phyloP scores from a whole-genome alignment of 2,797 vertebrate genomes.

The Acanthornis magna region DNA sequence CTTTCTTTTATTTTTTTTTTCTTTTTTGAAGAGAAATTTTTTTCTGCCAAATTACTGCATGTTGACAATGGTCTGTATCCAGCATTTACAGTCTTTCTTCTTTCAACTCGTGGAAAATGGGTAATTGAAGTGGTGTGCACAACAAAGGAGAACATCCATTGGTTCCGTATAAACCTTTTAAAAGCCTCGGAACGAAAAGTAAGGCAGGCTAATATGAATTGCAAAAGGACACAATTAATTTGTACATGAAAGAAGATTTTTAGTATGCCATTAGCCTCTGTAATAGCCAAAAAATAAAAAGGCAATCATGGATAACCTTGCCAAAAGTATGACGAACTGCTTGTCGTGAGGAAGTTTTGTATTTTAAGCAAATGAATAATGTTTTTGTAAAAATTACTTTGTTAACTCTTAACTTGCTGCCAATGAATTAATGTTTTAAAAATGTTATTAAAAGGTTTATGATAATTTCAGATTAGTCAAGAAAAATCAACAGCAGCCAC shows the following conservation, averaged over 20 bases:
- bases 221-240: slow-evolving; percentile 78
- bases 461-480: background rate
- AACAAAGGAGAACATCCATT: slow-evolving; percentile 68
- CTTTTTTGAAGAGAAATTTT: background rate
- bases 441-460: background rate
- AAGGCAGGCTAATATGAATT: slow-evolving; percentile 66
- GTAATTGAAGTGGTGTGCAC: slow-evolving; percentile 62
- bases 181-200: slow-evolving; percentile 63
- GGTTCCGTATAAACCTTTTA: slow-evolving; percentile 68
- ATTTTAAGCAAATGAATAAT: slow-evolving; percentile 4
- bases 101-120: slow-evolving; percentile 20
- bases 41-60: slow-evolving; percentile 12
- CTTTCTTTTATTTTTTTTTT: too few relatives aligned
- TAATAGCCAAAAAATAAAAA: slow-evolving; percentile 67
- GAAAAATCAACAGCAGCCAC: background rate
- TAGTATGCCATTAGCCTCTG: slow-evolving; percentile 76
- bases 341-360: slow-evolving; percentile 36
- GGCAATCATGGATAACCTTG: slow-evolving; percentile 67
- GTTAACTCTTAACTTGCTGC: slow-evolving; percentile 39
- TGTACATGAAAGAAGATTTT: slow-evolving; percentile 73
- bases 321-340: slow-evolving; percentile 57
- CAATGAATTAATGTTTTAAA: slow-evolving; percentile 7
- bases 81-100: background rate
- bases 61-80: slow-evolving; percentile 23
- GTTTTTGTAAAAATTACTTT: slow-evolving; percentile 39